Conservation (phyloP, 2,888 invertebrate genomes). For the Pinctada fucata region DNA sequence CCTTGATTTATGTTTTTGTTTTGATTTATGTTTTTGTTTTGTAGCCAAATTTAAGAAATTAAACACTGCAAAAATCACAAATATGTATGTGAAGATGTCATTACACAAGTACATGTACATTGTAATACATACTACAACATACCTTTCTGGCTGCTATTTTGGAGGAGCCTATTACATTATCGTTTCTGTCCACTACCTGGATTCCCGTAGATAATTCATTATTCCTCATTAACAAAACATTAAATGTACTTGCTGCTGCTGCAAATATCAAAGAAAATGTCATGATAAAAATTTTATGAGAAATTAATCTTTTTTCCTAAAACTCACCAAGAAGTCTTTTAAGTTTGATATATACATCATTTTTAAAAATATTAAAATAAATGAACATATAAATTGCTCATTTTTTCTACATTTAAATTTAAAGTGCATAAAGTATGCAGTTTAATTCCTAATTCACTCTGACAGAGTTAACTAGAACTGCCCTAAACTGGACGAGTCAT, state of each 20-base stretch:
- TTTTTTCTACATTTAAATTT: not conserved
- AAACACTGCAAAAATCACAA: not conserved
- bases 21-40: too few relatives aligned
- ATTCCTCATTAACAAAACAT: conserved; percentile 79
- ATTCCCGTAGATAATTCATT: conserved; percentile 77
- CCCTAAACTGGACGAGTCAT: too few relatives aligned
- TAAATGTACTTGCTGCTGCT: conserved; percentile 77
- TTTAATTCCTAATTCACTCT: too few relatives aligned
- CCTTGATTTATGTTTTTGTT: too few relatives aligned
- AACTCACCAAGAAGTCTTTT: not conserved
- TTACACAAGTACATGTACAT: not conserved
- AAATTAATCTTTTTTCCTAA: not conserved
- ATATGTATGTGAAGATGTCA: not conserved
- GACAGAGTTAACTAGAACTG: too few relatives aligned
- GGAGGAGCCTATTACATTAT: conserved; percentile 77
- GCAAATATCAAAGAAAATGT: conserved; percentile 12
- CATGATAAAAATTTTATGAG: not conserved
- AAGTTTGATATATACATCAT: too few relatives aligned
- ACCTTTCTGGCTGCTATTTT: conserved; percentile 78
- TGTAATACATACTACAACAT: not conserved
- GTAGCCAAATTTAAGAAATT: too few relatives aligned
- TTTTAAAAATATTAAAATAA: too few relatives aligned
- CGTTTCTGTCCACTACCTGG: conserved; percentile 76
- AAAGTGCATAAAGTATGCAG: too few relatives aligned
- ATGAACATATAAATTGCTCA: not conserved